A percentile compares a stretch with the other conserved stretches of the same genome.
These are phyloP conservation scores for Nasonia oneida DNA, from an alignment of 2,888 invertebrate species.

Conservation along the genomic window DNA sequence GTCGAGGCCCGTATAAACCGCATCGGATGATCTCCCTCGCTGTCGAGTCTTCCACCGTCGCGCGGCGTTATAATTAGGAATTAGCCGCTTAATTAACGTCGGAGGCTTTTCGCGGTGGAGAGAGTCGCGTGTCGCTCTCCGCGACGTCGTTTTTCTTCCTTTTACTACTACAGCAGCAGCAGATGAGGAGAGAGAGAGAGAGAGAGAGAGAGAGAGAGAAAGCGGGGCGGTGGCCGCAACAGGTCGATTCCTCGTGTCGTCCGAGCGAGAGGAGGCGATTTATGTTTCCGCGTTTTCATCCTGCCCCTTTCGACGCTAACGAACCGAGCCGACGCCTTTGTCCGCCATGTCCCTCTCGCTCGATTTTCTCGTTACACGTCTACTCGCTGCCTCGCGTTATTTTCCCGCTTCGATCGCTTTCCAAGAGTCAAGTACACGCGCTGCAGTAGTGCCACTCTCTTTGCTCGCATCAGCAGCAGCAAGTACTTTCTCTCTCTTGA, in stretches of 20 bases:
- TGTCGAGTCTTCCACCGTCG: background rate
- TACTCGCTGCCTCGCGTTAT: too few relatives aligned
- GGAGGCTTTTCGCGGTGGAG: background rate
- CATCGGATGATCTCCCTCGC: background rate
- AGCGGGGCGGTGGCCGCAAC: constrained; percentile 44
- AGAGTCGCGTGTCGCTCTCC: background rate
- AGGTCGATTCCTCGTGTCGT: constrained; percentile 57
- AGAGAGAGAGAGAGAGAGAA: background rate
- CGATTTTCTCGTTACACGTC: background rate
- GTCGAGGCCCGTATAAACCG: constrained; percentile 41
- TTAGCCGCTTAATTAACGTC: constrained; percentile 65
- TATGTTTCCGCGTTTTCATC: constrained; percentile 54
- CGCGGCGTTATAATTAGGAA: constrained; percentile 60
- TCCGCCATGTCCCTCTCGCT: background rate
- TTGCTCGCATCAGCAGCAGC: background rate
- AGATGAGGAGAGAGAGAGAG: background rate
- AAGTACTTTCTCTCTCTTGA: background rate
- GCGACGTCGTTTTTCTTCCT: background rate
- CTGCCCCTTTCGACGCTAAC: constrained; percentile 31
- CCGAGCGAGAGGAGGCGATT: constrained; percentile 49
- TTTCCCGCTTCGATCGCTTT: background rate
- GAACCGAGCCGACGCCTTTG: constrained; percentile 50
- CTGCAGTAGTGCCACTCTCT: background rate
- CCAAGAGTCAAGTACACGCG: constrained; percentile 9
- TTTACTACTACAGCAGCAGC: background rate